Evolutionary conservation across 1,140 invertebrate species (phyloP).

Genomic region (Lanistes nyassanus): DNA sequence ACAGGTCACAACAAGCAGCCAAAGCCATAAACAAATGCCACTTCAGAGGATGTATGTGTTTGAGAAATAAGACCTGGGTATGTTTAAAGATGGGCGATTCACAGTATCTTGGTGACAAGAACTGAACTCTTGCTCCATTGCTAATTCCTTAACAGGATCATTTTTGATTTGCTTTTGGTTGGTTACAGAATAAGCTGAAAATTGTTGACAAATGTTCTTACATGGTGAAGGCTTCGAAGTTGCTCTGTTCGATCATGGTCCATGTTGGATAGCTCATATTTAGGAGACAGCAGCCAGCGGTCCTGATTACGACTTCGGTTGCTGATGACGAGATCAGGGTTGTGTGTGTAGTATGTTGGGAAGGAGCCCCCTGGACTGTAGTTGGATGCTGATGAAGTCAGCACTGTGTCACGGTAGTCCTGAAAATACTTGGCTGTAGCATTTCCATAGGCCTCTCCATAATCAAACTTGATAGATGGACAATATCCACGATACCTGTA

Average conservation of each 20-base stretch:
- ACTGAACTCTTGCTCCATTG: neutral
- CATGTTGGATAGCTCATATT: slow-evolving; percentile 62
- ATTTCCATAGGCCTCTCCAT: slow-evolving; percentile 68
- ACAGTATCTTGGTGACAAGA: neutral
- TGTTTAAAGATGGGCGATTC: neutral
- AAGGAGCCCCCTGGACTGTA: slow-evolving; percentile 63
- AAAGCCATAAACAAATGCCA: no score
- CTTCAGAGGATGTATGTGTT: no score
- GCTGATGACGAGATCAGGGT: slow-evolving; percentile 63
- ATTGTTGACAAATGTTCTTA: slow-evolving; percentile 27
- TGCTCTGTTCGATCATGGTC: slow-evolving; percentile 64
- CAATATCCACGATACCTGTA: slow-evolving; percentile 66
- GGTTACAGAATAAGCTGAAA: neutral
- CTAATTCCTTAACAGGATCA: neutral
- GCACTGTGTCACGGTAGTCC: slow-evolving; percentile 60
- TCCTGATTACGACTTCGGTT: slow-evolving; percentile 58
- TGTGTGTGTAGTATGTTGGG: slow-evolving; percentile 65
- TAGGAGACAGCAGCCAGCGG: slow-evolving; percentile 59
- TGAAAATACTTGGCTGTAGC: slow-evolving; percentile 67
- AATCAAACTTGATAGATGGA: slow-evolving; percentile 67
- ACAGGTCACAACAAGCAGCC: no score
- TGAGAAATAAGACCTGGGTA: no score
- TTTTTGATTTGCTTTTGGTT: neutral
- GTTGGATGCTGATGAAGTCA: slow-evolving; percentile 61
- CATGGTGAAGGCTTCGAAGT: slow-evolving; percentile 56